Percentiles rank a stretch among this genome's conserved stretches.
These are phyloP conservation scores for Pseudomyrmex flavicornis DNA, from an alignment of 1,140 invertebrate genomes.

Conservation along the genomic window DNA sequence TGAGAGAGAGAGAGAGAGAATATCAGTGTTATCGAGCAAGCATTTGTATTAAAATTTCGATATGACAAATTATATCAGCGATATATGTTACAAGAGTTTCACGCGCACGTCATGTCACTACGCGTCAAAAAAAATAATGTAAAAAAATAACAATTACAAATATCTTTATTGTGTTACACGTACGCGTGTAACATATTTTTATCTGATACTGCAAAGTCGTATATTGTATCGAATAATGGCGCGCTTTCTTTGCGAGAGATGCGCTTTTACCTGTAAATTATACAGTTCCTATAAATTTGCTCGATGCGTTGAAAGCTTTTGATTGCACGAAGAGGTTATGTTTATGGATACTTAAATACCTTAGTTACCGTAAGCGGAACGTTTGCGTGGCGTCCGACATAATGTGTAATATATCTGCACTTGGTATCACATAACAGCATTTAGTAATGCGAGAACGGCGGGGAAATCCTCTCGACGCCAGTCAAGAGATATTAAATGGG, in stretches of 20 bases:
- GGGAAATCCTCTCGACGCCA: conserved; percentile 43
- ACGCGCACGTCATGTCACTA: background rate
- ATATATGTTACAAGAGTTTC: conserved; percentile 8
- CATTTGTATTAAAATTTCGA: conserved; percentile 44
- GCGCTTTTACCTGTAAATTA: background rate
- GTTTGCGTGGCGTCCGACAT: conserved; percentile 39
- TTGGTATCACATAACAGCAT: conserved; percentile 45
- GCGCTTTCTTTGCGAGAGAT: background rate
- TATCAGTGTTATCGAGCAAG: conserved; percentile 8
- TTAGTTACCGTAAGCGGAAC: conserved; percentile 25
- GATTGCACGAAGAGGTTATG: background rate
- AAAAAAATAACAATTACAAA: conserved; percentile 27
- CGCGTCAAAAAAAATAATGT: conserved; percentile 12
- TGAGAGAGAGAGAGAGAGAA: background rate
- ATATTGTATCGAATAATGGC: too few species aligned
- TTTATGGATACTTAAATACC: conserved; percentile 22
- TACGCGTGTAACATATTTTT: background rate
- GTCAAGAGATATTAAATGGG: conserved; percentile 41
- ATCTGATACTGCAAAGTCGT: background rate
- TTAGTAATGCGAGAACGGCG: conserved; percentile 53
- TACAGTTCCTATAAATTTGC: conserved; percentile 18
- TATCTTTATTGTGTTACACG: background rate
- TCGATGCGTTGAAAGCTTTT: conserved; percentile 14
- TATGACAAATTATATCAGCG: conserved; percentile 47
- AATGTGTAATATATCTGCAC: conserved; percentile 52